Base-by-base conservation (phyloP, 2,888 invertebrate genomes). In the Brachypalpus laphriformis region DNA sequence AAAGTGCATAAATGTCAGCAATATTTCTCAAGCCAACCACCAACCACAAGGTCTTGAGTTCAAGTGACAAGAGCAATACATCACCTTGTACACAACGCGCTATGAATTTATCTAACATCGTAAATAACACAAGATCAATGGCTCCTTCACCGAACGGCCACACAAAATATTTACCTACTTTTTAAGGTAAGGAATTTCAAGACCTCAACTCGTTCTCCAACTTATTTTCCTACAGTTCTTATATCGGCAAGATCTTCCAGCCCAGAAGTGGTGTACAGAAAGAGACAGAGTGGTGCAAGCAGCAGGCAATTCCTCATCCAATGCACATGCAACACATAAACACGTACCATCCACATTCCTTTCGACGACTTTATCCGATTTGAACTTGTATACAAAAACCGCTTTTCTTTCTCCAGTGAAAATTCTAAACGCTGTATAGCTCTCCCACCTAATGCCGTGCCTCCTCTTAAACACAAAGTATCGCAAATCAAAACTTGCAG, bases 171-270 rank as follows among this genome's bases (percentile, higher is more conserved):
- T 85, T 80, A 80, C 83, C 80, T 63, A 80, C 85, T 80, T 85
- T 80, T 85, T 75, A 85, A 80, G 85, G 85, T 47, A 80, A 75
- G 59, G 81, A 85, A 85, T 81, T 85, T 31, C 70, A 80, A 71
- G 76, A 85, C 63, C 47, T 45, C 63, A 83, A 78, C 83, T 49
- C 49, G 78, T 83, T 83, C 63, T 42, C 34, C 61, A 61, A 57
- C 34, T 72, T 57, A 63, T 56, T 63, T 77, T 72, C 31, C 31
- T 59, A 70, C 70, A 68, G 9, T 63, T 80, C 68, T 61, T 71
- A 63, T 57, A 72, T 72, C 25, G 45, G 45, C 49, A 54, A 51
- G 63, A 42, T 57, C 75, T 56, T 34, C 11, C 11, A 63, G n/a
- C n/a, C 25, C 16, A 34, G 49, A 59, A 16, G 49, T 42, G 51